phyloP scores from a whole-genome alignment of 2,888 invertebrate species.

The Pseudococcus viburni region DNA sequence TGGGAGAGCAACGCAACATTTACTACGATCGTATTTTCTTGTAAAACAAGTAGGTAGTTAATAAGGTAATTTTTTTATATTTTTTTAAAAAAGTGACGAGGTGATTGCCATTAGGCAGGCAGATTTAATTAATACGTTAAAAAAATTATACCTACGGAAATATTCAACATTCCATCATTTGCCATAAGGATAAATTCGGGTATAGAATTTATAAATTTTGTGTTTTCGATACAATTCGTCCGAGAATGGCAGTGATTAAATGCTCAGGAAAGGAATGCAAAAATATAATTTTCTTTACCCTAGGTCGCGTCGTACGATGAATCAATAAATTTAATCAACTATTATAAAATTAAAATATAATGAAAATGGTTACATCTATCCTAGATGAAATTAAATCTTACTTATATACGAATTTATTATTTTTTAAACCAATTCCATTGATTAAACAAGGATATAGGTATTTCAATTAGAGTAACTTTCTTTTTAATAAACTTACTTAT shows the following conservation, averaged over 20 bases:
- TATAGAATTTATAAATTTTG: background rate
- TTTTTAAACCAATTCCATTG: background rate
- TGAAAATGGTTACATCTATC: conserved; percentile 58
- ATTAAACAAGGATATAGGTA: background rate
- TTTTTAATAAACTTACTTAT: background rate
- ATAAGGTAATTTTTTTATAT: too few species aligned
- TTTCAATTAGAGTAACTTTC: background rate
- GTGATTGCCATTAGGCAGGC: too few species aligned
- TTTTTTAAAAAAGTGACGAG: too few species aligned
- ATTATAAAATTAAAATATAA: conserved; percentile 37
- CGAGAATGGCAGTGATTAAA: conserved; percentile 34
- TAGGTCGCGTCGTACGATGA: background rate
- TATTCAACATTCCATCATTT: conserved; percentile 8
- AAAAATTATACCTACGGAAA: too few species aligned
- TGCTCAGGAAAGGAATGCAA: background rate
- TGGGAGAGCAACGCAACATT: conserved; percentile 33
- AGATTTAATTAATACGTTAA: too few species aligned
- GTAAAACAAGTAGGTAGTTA: background rate
- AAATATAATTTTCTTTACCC: conserved; percentile 24
- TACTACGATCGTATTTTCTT: conserved; percentile 15
- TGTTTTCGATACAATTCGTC: conserved; percentile 18
- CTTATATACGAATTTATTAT: background rate
- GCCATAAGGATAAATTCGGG: conserved; percentile 36
- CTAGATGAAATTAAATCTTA: conserved; percentile 51
- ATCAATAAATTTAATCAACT: conserved; percentile 1